Evolutionary conservation across 1,140 invertebrate genomes (phyloP).

Genomic region (Galendromus occidentalis): DNA sequence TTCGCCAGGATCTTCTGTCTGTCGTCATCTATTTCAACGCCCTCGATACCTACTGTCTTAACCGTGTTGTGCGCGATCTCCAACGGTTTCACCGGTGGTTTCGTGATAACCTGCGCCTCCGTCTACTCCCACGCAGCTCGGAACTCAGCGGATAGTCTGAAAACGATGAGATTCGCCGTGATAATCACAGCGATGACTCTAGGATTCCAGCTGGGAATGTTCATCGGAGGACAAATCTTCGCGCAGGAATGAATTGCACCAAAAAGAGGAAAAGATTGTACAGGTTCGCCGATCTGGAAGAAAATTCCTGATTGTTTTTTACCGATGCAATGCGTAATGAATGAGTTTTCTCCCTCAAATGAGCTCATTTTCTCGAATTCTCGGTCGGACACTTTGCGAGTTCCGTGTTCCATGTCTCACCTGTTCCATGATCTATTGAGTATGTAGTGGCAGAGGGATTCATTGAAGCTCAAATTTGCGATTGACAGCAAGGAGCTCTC

Average conservation of each 20-base stretch:
- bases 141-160: not conserved
- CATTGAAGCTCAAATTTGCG: not conserved
- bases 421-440: no score
- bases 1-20: not conserved
- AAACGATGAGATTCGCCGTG: conserved; percentile 1
- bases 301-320: not conserved
- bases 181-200: conserved; percentile 2
- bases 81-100: not conserved
- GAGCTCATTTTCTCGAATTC: not conserved
- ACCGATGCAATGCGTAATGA: not conserved
- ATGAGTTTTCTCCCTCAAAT: no score
- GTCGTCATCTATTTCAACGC: not conserved
- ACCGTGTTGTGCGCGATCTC: not conserved
- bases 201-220: conserved; percentile 7
- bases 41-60: not conserved
- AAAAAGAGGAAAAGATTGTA: conserved; percentile 1
- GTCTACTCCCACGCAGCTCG: not conserved
- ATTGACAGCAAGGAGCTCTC: conserved; percentile 14
- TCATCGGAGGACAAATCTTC: not conserved
- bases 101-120: conserved; percentile 1
- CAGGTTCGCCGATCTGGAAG: not conserved
- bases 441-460: not conserved
- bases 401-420: no score
- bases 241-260: not conserved
- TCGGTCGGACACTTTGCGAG: not conserved